Evolutionary conservation across 2,797 vertebrate genomes (phyloP), one percentile per base, ranked within the genome.

Genomic region (Phoeniculus purpureus): DNA sequence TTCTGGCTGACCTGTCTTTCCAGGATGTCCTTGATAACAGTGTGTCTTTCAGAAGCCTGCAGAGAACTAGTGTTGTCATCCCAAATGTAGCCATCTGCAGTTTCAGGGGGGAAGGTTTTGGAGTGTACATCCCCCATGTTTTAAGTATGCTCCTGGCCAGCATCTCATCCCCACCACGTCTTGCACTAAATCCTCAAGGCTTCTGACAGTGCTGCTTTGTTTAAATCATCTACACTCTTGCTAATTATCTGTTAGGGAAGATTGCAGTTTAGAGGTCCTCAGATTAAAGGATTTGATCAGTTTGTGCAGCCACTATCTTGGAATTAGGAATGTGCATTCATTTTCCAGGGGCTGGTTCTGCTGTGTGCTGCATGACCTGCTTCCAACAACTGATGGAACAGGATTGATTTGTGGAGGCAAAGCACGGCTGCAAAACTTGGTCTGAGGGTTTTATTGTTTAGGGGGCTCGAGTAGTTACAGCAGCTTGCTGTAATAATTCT

Each of bases 341-440:
- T 96, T 94, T 96, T 96, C 72, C 79, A 47, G 93, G 77, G 85
- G 64, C 56, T 89, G 74, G 43, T 61, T 40, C 56, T 79, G 54
- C 5, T 91, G 60, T 75, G 34, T 80, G 60, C 90, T 50, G n/a
- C 62, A 6, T 93, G 93, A 96, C 91, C 93, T 93, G n/a, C n/a
- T n/a, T n/a, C n/a, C n/a, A n/a, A n/a, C n/a, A n/a, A 60, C 74
- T 78, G 76, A 76, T 90, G 76, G 72, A 68, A 85, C 74, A 78
- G 87, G 89, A 94, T 37, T 87, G 68, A 40, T 29, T 37, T 75
- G 85, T 81, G 74, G 87, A 95, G 48, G 68, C 73, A 82, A 76
- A 92, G 50, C 10, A 22, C 80, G 55, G 88, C 94, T 92, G 81
- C 75, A 93, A 88, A 93, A 91, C 91, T 37, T 94, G 76, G 14